Conservation (phyloP, 2,797 vertebrate species). For the Cuniculus paca region DNA sequence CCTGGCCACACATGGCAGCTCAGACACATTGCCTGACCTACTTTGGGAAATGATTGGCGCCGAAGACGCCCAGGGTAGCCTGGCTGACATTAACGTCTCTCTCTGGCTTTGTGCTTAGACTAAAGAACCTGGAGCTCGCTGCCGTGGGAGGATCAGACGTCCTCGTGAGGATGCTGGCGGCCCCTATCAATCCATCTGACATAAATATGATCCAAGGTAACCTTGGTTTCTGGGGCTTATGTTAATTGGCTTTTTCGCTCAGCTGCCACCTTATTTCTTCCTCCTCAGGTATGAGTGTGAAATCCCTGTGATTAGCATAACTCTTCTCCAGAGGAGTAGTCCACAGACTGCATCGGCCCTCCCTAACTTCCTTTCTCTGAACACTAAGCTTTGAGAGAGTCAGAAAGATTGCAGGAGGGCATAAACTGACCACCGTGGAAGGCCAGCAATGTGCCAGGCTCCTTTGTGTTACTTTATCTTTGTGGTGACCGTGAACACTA, state of each 20-base stretch:
- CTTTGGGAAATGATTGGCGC: slow-evolving; percentile 65
- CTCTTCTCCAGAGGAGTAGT: slow-evolving; percentile 48
- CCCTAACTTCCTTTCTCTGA: neutral
- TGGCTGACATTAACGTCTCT: slow-evolving; percentile 58
- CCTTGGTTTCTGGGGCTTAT: slow-evolving; percentile 12
- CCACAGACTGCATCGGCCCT: neutral
- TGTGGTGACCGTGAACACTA: neutral
- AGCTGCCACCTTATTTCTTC: slow-evolving; percentile 33
- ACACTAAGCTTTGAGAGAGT: slow-evolving; percentile 39
- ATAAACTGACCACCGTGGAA: neutral
- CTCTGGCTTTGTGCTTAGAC: slow-evolving; percentile 87
- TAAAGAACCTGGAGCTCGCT: slow-evolving; percentile 90
- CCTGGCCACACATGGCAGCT: slow-evolving; percentile 23
- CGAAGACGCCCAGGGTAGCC: slow-evolving; percentile 45
- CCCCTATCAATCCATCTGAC: slow-evolving; percentile 97
- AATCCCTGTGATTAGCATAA: slow-evolving; percentile 51
- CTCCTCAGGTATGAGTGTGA: slow-evolving; percentile 42
- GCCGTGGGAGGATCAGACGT: slow-evolving; percentile 89
- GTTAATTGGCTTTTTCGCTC: slow-evolving; percentile 67
- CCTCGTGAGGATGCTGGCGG: slow-evolving; percentile 94
- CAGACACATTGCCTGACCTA: slow-evolving; percentile 60
- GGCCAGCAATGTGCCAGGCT: neutral
- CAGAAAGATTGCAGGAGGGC: neutral
- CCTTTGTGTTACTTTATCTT: neutral
- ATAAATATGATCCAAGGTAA: slow-evolving; percentile 99